Percentiles rank a stretch among this genome's conserved stretches.
Evolutionary conservation across 2,113 vertebrate genomes (phyloP).

Genomic region (Dicrurus megarhynchus): DNA sequence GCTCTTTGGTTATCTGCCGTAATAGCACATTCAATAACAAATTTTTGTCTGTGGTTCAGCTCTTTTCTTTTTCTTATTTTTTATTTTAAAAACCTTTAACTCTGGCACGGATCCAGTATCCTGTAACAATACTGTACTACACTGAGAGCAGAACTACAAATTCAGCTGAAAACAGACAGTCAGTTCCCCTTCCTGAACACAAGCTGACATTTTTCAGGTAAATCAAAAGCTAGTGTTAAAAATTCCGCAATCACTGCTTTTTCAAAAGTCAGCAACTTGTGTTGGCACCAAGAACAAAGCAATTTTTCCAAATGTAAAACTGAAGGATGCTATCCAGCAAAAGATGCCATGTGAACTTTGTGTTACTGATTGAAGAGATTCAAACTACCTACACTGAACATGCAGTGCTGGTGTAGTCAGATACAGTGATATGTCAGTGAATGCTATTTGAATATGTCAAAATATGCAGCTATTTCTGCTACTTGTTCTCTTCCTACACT

Average conservation of each 20-base stretch:
- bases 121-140: neutral
- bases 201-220: neutral
- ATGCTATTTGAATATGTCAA: neutral
- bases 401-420: neutral
- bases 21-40: neutral
- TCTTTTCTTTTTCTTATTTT: neutral
- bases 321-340: neutral
- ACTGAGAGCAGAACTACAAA: neutral
- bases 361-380: neutral
- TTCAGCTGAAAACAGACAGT: neutral
- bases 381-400: neutral
- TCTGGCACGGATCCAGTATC: neutral
- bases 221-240: neutral
- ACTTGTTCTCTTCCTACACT: neutral
- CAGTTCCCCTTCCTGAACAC: neutral
- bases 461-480: neutral
- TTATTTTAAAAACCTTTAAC: neutral
- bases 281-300: neutral
- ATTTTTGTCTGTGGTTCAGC: neutral
- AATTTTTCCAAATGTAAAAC: neutral
- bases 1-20: neutral
- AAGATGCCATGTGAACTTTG: neutral
- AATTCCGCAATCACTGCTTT: neutral
- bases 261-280: neutral
- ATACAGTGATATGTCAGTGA: neutral